Evolutionary conservation across 1,140 invertebrate species (phyloP).

Genomic region (Drosophila pectinifera): DNA sequence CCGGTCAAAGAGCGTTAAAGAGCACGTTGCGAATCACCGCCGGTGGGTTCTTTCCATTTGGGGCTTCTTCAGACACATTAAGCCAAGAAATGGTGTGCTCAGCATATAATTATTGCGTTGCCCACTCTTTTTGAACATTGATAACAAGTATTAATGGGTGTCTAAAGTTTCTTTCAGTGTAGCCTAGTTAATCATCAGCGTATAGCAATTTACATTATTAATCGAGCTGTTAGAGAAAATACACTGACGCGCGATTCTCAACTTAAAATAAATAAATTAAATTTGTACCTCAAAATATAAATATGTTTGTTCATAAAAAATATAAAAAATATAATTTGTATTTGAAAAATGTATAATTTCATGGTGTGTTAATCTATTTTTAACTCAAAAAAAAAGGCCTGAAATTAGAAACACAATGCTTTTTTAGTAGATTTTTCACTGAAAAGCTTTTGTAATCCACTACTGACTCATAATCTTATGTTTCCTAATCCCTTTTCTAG

Average conservation of each 20-base stretch:
- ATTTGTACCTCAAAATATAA: neutral
- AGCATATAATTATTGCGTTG: conserved; percentile 9
- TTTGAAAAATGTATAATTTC: neutral
- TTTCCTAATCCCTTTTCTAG: neutral
- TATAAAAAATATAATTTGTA: neutral
- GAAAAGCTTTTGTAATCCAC: neutral
- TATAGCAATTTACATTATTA: conserved; percentile 36
- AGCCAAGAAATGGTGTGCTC: conserved; percentile 23
- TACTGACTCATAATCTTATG: no score
- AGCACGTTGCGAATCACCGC: conserved; percentile 26
- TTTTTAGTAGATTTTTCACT: neutral
- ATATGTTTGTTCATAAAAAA: neutral
- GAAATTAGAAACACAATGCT: neutral
- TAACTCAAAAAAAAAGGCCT: neutral
- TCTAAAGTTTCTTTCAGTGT: conserved; percentile 17
- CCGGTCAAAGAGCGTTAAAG: conserved; percentile 36
- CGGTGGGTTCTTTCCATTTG: conserved; percentile 16
- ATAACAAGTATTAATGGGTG: no score
- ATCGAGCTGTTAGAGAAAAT: conserved; percentile 11
- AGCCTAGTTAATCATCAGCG: conserved; percentile 14
- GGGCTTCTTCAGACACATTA: conserved; percentile 25
- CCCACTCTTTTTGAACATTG: neutral
- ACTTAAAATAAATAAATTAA: neutral
- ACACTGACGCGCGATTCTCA: conserved; percentile 3
- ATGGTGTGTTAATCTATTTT: neutral